Evolutionary conservation across 35 echinoderm and acorn worm genomes (phyloP), one percentile per base, ranked within the genome.

Genomic region (Heliocidaris erythrogramma): DNA sequence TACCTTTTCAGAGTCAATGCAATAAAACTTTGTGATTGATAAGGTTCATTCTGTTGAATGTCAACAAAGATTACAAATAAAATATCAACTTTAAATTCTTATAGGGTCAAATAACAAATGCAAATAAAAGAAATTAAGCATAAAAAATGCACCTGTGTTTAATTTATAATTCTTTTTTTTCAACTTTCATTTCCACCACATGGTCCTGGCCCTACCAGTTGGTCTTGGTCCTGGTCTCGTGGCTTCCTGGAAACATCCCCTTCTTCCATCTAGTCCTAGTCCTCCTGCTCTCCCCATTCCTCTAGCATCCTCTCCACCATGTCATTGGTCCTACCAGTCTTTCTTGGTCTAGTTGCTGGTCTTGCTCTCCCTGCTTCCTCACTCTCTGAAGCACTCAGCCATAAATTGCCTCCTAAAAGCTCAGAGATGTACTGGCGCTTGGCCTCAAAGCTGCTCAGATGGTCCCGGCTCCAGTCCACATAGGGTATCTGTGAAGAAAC

Each of bases 271-370:
- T 32, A 48, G 10, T 89, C 31, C 48, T 92, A 50, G 47, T 92
- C 13, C 47, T 92, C 47, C 50, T 92, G 48, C 91, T 50, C 91
- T 59, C 91, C 91, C 91, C 91, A 92, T 21, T 92, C 91, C n/a
- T 92, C 31, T 13, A 92, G 32, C 91, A 92, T 92, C 91, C 49
- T 92, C 5, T 92, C 48, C 11, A 92, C 91, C 91, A 92, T 92
- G 91, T 92, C 91, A 30, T 92, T 48, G 50, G n/a, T 92, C 27
- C 48, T 59, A 12, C 27, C 13, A 12, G 49, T 49, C 91, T 92
- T 92, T 13, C 48, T 24, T 17, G 87, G 87, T 78, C 65, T 78
- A 7, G 65, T 21, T 78, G 21, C 27, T 24, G 21, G 65, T n/a
- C 65, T 21, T 8, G 65, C 8, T 86, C 85, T 86, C 6, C 31